Conservation (phyloP, 1,140 invertebrate species). For the Phenacoccus solenopsis region DNA sequence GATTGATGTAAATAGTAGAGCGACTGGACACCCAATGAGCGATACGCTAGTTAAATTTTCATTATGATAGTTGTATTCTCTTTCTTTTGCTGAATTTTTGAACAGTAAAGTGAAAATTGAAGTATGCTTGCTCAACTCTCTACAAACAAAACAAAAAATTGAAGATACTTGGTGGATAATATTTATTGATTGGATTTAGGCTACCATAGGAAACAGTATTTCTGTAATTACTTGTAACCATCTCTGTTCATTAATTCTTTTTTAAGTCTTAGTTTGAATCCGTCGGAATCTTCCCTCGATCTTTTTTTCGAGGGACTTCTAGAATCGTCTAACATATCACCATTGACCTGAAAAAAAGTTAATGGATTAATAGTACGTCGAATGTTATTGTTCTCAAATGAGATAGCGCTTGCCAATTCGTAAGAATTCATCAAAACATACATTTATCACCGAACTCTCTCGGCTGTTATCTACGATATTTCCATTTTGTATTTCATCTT, state of each 20-base stretch:
- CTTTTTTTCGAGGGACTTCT: constrained; percentile 24
- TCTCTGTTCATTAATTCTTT: constrained; percentile 72
- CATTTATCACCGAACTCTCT: background rate
- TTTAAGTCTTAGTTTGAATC: constrained; percentile 57
- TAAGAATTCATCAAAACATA: background rate
- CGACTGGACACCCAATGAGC: constrained; percentile 46
- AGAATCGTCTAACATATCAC: background rate
- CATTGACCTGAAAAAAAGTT: background rate
- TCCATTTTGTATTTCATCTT: constrained; percentile 13
- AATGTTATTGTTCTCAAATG: too few relatives aligned
- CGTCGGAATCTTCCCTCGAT: constrained; percentile 47
- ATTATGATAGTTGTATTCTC: constrained; percentile 47
- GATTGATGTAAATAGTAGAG: constrained; percentile 42
- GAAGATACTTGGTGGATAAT: too few relatives aligned
- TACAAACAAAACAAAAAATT: constrained; percentile 29
- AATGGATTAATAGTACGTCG: too few relatives aligned
- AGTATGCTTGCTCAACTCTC: constrained; percentile 53
- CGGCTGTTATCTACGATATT: constrained; percentile 10
- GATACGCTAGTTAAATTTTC: constrained; percentile 51
- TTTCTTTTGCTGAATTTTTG: constrained; percentile 47
- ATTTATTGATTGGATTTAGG: background rate
- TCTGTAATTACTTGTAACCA: constrained; percentile 47
- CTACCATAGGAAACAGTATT: background rate
- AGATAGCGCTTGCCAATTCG: too few relatives aligned
- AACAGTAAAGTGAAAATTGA: constrained; percentile 51